Evolutionary conservation across 2,113 vertebrate species (phyloP).

Genomic region (Hiodon tergisus): DNA sequence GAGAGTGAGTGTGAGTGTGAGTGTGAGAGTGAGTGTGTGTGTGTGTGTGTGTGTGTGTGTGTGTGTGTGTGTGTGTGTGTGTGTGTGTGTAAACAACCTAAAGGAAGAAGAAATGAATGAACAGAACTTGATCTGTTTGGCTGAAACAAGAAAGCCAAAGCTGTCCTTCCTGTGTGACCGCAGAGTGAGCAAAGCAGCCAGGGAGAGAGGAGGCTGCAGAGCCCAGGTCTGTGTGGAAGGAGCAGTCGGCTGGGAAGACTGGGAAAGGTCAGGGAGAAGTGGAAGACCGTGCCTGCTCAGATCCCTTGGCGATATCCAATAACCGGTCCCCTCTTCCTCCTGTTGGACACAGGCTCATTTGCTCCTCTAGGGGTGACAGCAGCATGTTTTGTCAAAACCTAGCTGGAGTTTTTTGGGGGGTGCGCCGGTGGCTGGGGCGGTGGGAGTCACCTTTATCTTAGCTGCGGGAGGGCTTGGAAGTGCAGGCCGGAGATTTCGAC

Average conservation of each 20-base stretch:
- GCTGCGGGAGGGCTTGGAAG: constrained; percentile 67
- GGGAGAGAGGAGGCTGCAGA: constrained; percentile 37
- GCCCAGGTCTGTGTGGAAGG: constrained; percentile 44
- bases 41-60: not conserved
- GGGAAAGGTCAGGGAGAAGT: constrained; percentile 70
- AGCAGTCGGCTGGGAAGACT: constrained; percentile 52
- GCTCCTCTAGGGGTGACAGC: constrained; percentile 71
- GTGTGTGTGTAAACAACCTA: constrained; percentile 44
- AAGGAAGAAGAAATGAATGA: constrained; percentile 54
- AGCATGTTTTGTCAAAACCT: constrained; percentile 63
- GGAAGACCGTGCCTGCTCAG: constrained; percentile 72
- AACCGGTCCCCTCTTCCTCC: constrained; percentile 69
- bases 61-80: constrained; percentile 32
- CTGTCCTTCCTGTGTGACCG: constrained; percentile 66
- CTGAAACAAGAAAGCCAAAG: constrained; percentile 47
- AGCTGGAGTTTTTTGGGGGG: constrained; percentile 52
- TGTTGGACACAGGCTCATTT: constrained; percentile 64
- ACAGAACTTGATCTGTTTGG: constrained; percentile 64
- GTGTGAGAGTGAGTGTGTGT: not conserved
- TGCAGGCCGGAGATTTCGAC: constrained; percentile 60
- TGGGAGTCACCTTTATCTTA: constrained; percentile 69
- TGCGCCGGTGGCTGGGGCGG: constrained; percentile 55
- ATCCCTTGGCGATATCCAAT: constrained; percentile 77
- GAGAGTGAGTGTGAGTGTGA: no score
- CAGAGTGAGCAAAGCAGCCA: constrained; percentile 54